Evolutionary conservation across 2,797 vertebrate genomes (phyloP).

Genomic region (Anguilla obscura): DNA sequence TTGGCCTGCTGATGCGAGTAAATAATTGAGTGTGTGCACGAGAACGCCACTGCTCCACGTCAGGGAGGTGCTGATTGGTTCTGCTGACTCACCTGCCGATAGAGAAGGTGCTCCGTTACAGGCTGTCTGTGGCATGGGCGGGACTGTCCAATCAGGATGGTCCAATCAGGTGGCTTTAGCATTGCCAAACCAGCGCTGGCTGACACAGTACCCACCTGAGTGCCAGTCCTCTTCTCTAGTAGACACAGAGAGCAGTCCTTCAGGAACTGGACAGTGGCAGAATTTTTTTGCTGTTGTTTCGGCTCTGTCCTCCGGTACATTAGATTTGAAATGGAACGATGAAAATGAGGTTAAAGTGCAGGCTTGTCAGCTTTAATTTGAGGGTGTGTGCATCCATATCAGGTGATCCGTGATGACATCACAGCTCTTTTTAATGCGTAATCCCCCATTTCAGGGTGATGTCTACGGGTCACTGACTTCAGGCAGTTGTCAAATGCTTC

Average conservation of each 20-base stretch:
- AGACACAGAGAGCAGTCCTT: neutral
- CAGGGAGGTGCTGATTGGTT: neutral
- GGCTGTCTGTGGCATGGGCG: neutral
- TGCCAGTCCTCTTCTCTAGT: too few species aligned
- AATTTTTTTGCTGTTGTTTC: neutral
- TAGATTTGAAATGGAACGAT: too few species aligned
- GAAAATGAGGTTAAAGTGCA: neutral
- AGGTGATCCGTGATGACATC: neutral
- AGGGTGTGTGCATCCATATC: neutral
- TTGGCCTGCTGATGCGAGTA: neutral
- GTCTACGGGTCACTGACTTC: neutral
- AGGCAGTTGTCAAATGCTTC: too few species aligned
- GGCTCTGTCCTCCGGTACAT: neutral
- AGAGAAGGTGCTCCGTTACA: constrained; percentile 15
- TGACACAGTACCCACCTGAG: neutral
- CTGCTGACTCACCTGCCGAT: constrained; percentile 3
- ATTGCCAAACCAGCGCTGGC: neutral
- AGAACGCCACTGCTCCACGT: neutral
- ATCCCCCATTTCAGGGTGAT: neutral
- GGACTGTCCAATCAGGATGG: neutral
- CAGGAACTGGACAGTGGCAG: neutral
- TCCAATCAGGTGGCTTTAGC: neutral
- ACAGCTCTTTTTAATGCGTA: neutral
- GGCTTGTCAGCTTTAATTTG: neutral
- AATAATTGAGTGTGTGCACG: neutral